phyloP scores from a whole-genome alignment of 2,888 invertebrate species.

The Eudemis profundana region DNA sequence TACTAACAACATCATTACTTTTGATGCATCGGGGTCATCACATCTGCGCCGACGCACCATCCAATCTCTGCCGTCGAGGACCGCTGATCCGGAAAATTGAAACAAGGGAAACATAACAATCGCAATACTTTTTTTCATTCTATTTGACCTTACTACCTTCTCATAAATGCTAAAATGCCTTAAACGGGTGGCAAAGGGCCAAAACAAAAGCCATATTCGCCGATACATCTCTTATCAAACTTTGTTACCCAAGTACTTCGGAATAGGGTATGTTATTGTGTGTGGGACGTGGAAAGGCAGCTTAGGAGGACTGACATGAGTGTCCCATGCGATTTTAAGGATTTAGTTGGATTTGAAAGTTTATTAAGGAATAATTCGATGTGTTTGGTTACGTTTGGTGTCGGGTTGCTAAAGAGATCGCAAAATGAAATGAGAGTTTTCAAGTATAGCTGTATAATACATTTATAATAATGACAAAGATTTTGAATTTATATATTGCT shows the following conservation, averaged over 20 bases:
- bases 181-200: slow-evolving; percentile 3
- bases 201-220: slow-evolving; percentile 36
- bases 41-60: slow-evolving; percentile 63
- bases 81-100: slow-evolving; percentile 80
- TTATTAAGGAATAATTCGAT: slow-evolving; percentile 66
- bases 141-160: slow-evolving; percentile 9
- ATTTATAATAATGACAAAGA: too few relatives aligned
- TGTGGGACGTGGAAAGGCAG: slow-evolving; percentile 36
- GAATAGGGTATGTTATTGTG: slow-evolving; percentile 43
- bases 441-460: too few relatives aligned
- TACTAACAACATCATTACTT: slow-evolving; percentile 39
- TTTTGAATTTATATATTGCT: too few relatives aligned
- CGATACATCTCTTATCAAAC: slow-evolving; percentile 4
- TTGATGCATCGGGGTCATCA: slow-evolving; percentile 46
- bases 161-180: slow-evolving; percentile 2
- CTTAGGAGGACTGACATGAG: slow-evolving; percentile 46
- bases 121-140: not conserved
- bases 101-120: slow-evolving; percentile 60
- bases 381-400: slow-evolving; percentile 41
- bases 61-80: slow-evolving; percentile 69
- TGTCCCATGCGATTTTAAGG: slow-evolving; percentile 72
- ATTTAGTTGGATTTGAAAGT: slow-evolving; percentile 60
- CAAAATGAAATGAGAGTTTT: slow-evolving; percentile 18
- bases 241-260: slow-evolving; percentile 40
- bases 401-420: slow-evolving; percentile 14